phyloP scores from a whole-genome alignment of 2,113 vertebrate species.

The Martes martes region DNA sequence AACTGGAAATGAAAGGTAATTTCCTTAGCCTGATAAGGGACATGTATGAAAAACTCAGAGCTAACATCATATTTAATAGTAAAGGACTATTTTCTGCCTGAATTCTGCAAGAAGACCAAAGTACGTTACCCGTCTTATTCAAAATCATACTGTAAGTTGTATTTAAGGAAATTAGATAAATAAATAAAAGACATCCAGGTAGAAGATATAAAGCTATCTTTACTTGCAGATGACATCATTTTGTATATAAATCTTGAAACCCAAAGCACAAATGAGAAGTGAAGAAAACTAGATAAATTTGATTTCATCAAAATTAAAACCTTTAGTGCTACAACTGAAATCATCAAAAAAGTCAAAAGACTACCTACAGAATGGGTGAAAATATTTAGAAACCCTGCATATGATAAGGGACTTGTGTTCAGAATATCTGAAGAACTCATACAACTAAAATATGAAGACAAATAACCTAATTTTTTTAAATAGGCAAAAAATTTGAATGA shows the following conservation, averaged over 20 bases:
- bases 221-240: background rate
- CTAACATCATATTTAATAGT: background rate
- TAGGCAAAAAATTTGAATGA: background rate
- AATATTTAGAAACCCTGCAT: background rate
- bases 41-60: background rate
- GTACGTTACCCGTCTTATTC: background rate
- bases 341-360: background rate
- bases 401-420: background rate
- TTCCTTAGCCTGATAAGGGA: background rate
- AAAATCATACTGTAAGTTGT: background rate
- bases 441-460: background rate
- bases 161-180: background rate
- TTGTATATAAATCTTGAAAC: background rate
- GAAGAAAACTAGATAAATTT: background rate
- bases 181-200: background rate
- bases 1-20: background rate
- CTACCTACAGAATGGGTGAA: background rate
- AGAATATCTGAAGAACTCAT: background rate
- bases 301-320: background rate
- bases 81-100: background rate
- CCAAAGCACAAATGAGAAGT: background rate
- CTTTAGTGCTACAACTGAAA: background rate
- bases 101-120: background rate
- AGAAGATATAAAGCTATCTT: background rate
- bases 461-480: background rate